Evolutionary conservation across 2,797 vertebrate species (phyloP).

Genomic region (Ptychobarbus kaznakovi): DNA sequence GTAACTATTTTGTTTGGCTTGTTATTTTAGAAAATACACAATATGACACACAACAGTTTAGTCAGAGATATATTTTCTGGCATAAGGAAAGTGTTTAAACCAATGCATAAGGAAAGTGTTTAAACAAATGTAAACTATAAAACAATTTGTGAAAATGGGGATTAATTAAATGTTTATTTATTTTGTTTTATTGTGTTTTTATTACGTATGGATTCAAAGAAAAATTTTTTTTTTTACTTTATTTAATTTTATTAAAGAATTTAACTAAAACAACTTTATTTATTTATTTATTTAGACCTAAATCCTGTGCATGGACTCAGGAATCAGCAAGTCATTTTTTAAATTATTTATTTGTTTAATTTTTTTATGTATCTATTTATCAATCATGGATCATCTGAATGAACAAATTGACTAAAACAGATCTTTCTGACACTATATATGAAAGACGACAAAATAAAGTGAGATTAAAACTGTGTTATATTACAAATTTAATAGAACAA

Average conservation of each 20-base stretch:
- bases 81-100: background rate
- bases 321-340: background rate
- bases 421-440: background rate
- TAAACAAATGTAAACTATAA: too few species aligned
- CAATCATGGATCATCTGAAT: background rate
- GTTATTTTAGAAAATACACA: background rate
- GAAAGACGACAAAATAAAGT: background rate
- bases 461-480: background rate
- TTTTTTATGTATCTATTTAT: background rate
- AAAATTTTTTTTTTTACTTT: too few species aligned
- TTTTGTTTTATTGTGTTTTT: too few species aligned
- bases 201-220: too few species aligned
- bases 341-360: background rate
- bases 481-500: background rate
- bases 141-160: too few species aligned
- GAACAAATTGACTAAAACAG: background rate
- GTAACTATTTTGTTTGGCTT: background rate
- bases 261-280: background rate
- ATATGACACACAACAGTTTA: background rate
- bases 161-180: too few species aligned
- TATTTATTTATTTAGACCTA: background rate
- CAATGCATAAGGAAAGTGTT: too few species aligned
- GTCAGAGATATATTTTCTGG: constrained; percentile 27
- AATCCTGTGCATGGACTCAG: background rate
- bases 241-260: too few species aligned